These are phyloP conservation scores for Carterocephalus palaemon DNA, from an alignment of 2,888 invertebrate species.

Conservation along the genomic window DNA sequence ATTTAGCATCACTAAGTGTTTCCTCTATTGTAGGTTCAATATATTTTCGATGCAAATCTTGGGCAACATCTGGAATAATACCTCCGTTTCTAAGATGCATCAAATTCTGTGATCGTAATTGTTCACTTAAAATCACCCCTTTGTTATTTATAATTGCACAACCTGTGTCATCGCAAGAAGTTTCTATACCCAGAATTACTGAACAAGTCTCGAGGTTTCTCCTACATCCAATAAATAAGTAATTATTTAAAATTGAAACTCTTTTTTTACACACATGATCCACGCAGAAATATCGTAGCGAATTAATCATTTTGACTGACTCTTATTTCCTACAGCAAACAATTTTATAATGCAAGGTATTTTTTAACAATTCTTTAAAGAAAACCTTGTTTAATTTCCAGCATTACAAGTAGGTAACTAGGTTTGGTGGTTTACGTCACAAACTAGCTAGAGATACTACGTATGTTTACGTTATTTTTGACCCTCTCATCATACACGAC, in stretches of 20 bases:
- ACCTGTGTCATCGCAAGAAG: constrained; percentile 98
- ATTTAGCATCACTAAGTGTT: constrained; percentile 81
- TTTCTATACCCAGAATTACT: constrained; percentile 94
- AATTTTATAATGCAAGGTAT: no score
- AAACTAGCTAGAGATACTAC: no score
- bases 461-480: no score
- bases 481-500: no score
- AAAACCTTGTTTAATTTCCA: no score
- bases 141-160: constrained; percentile 89
- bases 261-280: neutral
- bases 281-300: neutral
- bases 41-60: constrained; percentile 87
- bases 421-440: no score
- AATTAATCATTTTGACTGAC: constrained; percentile 16
- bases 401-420: no score
- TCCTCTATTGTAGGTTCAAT: constrained; percentile 86
- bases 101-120: constrained; percentile 87
- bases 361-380: no score
- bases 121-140: constrained; percentile 89
- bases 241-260: constrained; percentile 1
- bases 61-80: constrained; percentile 93
- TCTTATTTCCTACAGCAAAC: no score
- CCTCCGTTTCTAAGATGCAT: constrained; percentile 89
- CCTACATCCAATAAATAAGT: constrained; percentile 2
- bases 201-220: constrained; percentile 2